Evolutionary conservation across 2,888 invertebrate genomes (phyloP).

Genomic region (Scaeva pyrastri): DNA sequence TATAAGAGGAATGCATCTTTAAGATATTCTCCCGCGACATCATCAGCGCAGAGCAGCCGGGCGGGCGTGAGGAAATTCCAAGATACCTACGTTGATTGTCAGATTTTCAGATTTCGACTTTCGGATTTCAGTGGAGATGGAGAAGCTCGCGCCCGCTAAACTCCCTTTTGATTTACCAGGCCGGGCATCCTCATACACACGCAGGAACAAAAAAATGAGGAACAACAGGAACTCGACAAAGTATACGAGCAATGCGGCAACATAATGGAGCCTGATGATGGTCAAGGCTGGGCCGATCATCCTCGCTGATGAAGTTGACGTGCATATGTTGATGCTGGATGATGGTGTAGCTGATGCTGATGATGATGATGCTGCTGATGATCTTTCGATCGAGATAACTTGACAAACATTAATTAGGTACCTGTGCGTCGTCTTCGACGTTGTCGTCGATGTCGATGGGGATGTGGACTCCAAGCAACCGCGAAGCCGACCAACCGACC

Average conservation of each 20-base stretch:
- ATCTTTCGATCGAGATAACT: conserved; percentile 75
- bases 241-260: neutral
- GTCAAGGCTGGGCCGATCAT: conserved; percentile 17
- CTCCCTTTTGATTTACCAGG: conserved; percentile 32
- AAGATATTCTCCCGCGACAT: neutral
- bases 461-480: conserved; percentile 11
- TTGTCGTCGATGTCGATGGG: conserved; percentile 22
- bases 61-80: conserved; percentile 23
- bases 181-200: neutral
- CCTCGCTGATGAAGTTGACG: conserved; percentile 48
- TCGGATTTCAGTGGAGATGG: conserved; percentile 25
- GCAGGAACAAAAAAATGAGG: conserved; percentile 1
- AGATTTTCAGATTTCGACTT: conserved; percentile 58
- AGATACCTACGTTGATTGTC: conserved; percentile 46
- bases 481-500: neutral
- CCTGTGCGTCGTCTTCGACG: conserved; percentile 71
- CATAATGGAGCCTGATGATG: conserved; percentile 11
- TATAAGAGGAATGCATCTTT: conserved; percentile 17
- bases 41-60: too few relatives aligned
- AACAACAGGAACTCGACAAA: conserved; percentile 27
- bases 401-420: conserved; percentile 76
- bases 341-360: conserved; percentile 56
- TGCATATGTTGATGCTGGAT: conserved; percentile 41
- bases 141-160: conserved; percentile 50
- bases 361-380: conserved; percentile 67